These are phyloP conservation scores for Cirrhinus molitorella DNA, from an alignment of 2,797 vertebrate species.

Conservation along the genomic window DNA sequence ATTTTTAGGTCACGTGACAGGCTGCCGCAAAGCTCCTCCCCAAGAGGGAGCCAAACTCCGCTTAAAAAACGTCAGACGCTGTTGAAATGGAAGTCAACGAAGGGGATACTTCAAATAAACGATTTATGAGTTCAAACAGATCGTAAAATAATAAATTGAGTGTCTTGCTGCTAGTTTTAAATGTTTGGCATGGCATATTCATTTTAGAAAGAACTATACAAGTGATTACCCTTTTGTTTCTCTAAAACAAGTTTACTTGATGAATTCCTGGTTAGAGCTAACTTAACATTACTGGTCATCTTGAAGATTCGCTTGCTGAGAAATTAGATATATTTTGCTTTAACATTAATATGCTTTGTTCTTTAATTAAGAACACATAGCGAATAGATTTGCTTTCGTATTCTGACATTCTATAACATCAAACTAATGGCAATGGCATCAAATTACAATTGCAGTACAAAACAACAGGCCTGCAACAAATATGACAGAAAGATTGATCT, in stretches of 20 bases:
- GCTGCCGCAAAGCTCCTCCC: background rate
- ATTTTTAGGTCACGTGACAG: background rate
- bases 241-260: background rate
- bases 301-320: background rate
- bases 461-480: too few relatives aligned
- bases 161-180: background rate
- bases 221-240: background rate
- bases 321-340: background rate
- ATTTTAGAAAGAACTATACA: background rate
- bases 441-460: too few relatives aligned
- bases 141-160: background rate
- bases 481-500: too few relatives aligned
- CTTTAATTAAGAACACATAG: background rate
- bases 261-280: background rate
- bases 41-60: conserved; percentile 4
- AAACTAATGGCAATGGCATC: background rate
- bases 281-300: background rate
- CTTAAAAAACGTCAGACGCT: background rate
- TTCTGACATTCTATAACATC: background rate
- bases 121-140: background rate
- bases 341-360: background rate
- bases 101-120: background rate
- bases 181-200: background rate
- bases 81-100: background rate
- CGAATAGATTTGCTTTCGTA: background rate